Evolutionary conservation across 2,888 invertebrate genomes (phyloP), one percentile per base, ranked within the genome.

Genomic region (Drosophila helvetica): DNA sequence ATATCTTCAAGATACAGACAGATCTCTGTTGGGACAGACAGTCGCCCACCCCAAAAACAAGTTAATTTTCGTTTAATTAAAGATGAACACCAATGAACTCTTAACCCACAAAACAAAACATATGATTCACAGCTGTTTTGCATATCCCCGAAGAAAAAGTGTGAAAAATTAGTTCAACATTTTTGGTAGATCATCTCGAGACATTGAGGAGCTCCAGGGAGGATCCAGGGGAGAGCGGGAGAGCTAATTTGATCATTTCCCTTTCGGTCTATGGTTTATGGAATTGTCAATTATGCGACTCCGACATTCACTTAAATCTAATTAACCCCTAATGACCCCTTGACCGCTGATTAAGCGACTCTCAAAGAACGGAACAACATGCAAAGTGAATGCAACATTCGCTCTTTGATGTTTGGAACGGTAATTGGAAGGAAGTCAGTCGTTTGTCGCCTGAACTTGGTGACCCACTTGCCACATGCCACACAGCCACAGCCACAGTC

Each of bases 291-390:
- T 89, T 86, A 78, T 77, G 78, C 70, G 70, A 68, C 78, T 75
- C 62, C 62, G 70, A 74, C 71, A 67, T 76, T 79, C 86, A 90
- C 84, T 88, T 89, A 88, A 90, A 86, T 83, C 85, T 79, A 91
- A 90, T 91, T 90, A 90, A 90, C 89, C 86, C 78, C 17, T 62
- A 70, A 70, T 86, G 90, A 91, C 86, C 90, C 76, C 72, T 54
- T 89, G 87, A 81, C 90, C 91, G 80, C 78, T 75, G 84, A 86
- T 88, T 88, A 83, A 83, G 65, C 67, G 79, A 65, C 72, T 48
- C 7, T 30, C 27, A 54, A 51, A 56, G 45, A 27, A 53, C 43
- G 77, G 81, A 85, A 85, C 88, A 88, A 85, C 82, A 88, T 83
- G 82, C 88, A 88, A 83, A 88, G 78, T 72, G 65, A 80, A 72